Percentiles rank a stretch among this genome's conserved stretches.
These are phyloP conservation scores for Thalassarche chlororhynchos DNA, from an alignment of 2,113 vertebrate species.

Conservation along the genomic window DNA sequence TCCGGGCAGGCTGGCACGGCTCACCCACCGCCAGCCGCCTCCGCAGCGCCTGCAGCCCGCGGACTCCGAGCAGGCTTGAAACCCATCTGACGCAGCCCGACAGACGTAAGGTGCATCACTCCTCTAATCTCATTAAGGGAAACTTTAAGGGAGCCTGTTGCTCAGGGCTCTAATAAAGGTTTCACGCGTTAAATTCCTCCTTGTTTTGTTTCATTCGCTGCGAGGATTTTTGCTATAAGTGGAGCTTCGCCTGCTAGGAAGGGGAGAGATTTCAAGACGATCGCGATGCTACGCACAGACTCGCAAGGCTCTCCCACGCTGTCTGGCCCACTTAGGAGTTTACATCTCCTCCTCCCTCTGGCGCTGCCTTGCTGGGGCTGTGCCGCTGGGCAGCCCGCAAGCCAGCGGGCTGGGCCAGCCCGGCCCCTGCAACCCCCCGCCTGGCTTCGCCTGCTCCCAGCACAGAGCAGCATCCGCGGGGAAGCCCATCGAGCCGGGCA, in stretches of 20 bases:
- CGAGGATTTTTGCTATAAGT: not conserved
- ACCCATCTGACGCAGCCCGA: rapidly evolving
- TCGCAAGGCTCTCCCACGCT: not conserved
- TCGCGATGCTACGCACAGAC: not conserved
- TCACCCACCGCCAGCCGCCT: not conserved
- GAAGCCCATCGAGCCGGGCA: rapidly evolving
- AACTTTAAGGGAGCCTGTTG: not conserved
- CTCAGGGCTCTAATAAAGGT: not conserved
- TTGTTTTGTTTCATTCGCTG: not conserved
- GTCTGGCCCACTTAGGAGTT: not conserved
- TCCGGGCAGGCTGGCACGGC: rapidly evolving
- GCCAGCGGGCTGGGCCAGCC: not conserved
- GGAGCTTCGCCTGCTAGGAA: not conserved
- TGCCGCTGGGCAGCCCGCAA: not conserved
- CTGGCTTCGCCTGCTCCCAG: not conserved
- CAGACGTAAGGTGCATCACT: rapidly evolving
- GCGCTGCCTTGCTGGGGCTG: not conserved
- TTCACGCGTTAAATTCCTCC: not conserved
- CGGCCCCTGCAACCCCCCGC: not conserved
- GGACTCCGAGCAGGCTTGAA: rapidly evolving
- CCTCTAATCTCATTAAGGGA: not conserved
- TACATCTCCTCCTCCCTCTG: not conserved
- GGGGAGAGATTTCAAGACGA: not conserved
- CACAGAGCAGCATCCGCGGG: not conserved
- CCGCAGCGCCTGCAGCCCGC: not conserved